A percentile compares a stretch with the other conserved stretches of the same genome.
phyloP scores from a whole-genome alignment of 1,140 invertebrate genomes.

The Dendroctonus ponderosae region DNA sequence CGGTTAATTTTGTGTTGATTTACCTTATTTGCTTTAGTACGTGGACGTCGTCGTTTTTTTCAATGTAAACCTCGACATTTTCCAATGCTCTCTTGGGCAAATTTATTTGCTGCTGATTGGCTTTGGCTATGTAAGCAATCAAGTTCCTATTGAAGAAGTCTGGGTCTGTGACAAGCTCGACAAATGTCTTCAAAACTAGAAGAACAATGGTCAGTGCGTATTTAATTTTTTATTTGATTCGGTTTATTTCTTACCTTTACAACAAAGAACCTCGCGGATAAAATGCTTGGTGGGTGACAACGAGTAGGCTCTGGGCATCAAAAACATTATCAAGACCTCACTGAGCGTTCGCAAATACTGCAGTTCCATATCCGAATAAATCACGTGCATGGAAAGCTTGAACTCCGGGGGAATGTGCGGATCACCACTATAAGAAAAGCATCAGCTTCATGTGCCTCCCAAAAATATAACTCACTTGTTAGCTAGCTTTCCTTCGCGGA shows the following conservation, averaged over 20 bases:
- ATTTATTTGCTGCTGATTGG: conserved; percentile 72
- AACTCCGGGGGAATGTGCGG: conserved; percentile 66
- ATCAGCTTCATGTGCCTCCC: conserved; percentile 7
- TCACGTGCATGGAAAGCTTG: conserved; percentile 72
- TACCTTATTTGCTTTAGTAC: conserved; percentile 78
- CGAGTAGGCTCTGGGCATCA: conserved; percentile 78
- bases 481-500: conserved; percentile 70
- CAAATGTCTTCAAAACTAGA: conserved; percentile 78
- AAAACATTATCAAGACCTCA: conserved; percentile 76
- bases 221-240: too few species aligned
- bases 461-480: conserved; percentile 52
- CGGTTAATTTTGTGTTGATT: conserved; percentile 9
- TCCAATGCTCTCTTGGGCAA: conserved; percentile 80
- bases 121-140: conserved; percentile 72
- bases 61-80: conserved; percentile 89
- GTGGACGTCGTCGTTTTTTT: conserved; percentile 76
- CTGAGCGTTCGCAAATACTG: conserved; percentile 79
- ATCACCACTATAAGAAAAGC: conserved; percentile 54
- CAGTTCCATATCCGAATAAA: conserved; percentile 69
- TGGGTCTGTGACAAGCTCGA: conserved; percentile 82
- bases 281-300: conserved; percentile 74
- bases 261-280: conserved; percentile 78
- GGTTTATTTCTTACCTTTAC: conserved; percentile 62
- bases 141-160: conserved; percentile 90
- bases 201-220: conserved; percentile 21